These are phyloP conservation scores for Acyrthosiphon pisum DNA, from an alignment of 1,140 invertebrate genomes.

Conservation along the genomic window DNA sequence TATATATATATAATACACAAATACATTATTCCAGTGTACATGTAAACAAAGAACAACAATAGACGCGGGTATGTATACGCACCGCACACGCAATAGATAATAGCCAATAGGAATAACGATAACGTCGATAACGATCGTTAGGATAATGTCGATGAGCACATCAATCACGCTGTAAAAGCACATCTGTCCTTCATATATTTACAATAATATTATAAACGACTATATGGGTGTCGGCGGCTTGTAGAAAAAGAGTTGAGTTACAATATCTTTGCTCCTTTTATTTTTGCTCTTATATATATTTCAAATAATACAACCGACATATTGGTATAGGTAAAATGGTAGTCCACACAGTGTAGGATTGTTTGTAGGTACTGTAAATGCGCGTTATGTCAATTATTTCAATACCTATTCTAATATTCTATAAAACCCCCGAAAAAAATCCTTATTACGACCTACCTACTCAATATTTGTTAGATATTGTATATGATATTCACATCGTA, in stretches of 20 bases:
- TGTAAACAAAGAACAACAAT: constrained; percentile 12
- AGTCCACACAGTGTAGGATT: too few relatives aligned
- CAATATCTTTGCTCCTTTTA: neutral
- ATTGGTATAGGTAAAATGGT: too few relatives aligned
- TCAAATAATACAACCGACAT: neutral
- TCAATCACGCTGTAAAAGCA: constrained; percentile 23
- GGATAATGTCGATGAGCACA: constrained; percentile 28
- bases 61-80: neutral
- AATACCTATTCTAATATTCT: neutral
- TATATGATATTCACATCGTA: too few relatives aligned
- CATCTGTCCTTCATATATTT: constrained; percentile 30
- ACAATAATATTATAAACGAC: neutral
- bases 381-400: neutral
- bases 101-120: neutral
- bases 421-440: neutral
- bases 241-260: neutral
- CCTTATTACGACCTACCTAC: neutral
- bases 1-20: neutral
- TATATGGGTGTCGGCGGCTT: neutral
- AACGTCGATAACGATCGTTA: constrained; percentile 6
- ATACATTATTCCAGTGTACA: neutral
- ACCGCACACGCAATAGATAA: neutral
- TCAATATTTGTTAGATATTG: neutral
- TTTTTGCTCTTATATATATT: neutral
- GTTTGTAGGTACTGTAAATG: neutral